Base-by-base conservation (phyloP, 1,140 invertebrate genomes). In the Aphelinus atriplicis region DNA sequence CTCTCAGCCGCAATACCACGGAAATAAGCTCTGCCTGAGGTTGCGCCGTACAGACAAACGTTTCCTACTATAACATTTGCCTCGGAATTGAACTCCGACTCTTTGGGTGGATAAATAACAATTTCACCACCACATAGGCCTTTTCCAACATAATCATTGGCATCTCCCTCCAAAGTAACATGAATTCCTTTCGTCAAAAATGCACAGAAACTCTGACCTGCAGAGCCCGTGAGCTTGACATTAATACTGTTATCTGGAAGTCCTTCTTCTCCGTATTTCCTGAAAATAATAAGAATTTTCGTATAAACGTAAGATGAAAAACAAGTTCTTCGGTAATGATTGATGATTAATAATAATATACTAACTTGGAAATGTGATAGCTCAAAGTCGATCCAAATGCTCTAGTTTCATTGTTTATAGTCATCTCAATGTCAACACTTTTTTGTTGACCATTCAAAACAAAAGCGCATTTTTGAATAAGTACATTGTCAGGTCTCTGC, bases 131-230 rank as follows among this genome's bases (percentile, higher is more conserved):
- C 98, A 70, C 96, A 99, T 10, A 99, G 88, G 81, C 97, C 96
- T 84, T 88, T 88, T 88, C 96, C 97, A 75, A 99, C 98, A 88
- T 99, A 99, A 88, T 99, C 98, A 87, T 99, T 99, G 63, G 97
- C 95, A 89, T 99, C 98, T 67, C 98, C 98, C 88, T 98, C 97
- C 3, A 99, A 90, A 7, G 92, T 95, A 1, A 98, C 93, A 78
- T 93, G 93, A 73, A 99, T 91, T 50, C 98, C 98, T 75, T 93
- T 94, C 0, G 95, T 93, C 76, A 99, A 88, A 89, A 99, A 99
- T n/a, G 98, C 97, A 87, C 98, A 97, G 89, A 99, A 99, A 84
- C 97, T 99, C 89, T 99, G 98, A 50, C 98, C 98, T 47, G 97
- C 98, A n/a, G 96, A 97, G 6, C 98, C 98, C 76, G 89, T 94